Base-by-base conservation (phyloP, 2,797 vertebrate species). In the Typhlichthys eigenmanni region DNA sequence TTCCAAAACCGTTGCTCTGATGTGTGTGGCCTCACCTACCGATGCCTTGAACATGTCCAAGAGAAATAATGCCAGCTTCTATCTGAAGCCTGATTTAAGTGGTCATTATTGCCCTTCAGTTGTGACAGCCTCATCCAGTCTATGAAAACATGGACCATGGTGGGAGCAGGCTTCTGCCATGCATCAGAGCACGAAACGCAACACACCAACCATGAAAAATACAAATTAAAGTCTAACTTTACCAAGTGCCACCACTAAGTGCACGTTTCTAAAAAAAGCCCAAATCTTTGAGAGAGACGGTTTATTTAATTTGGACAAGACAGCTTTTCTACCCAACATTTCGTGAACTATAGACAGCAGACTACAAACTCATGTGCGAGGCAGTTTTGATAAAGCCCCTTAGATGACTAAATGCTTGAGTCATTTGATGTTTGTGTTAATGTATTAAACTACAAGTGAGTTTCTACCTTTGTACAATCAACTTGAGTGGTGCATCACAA, bases 191-290 rank as follows among this genome's bases (percentile, higher is more conserved):
- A 80, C 86, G 75, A 87, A 87, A 78, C 63, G 60, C 66, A n/a
- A 57, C 58, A 65, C 82, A 75, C 71, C 75, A 74, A 87, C 71
- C 66, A 77, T 77, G 74, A 66, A 86, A 88, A 88, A 89, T 85
- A 85, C 81, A 87, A 86, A 86, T 84, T 74, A 80, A 88, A 85
- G 83, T 89, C 84, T 89, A 78, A 76, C 74, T 87, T 92, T 88
- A 89, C 87, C 80, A 2, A 77, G 75, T 61, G 54, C 81, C 80
- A 87, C 91, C 91, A 90, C 90, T 90, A 91, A 92, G 79, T 90
- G 85, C 76, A 90, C 43, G 87, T 83, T 88, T 79, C 71, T 78
- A 81, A 88, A 89, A 87, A 57, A 77, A 66, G 75, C n/a, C 63
- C 24, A 72, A 81, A 83, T 88, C 76, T 79, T 69, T 66, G 72